These are phyloP conservation scores for Gymnarchus niloticus DNA, from an alignment of 2,113 vertebrate genomes.

Conservation along the genomic window DNA sequence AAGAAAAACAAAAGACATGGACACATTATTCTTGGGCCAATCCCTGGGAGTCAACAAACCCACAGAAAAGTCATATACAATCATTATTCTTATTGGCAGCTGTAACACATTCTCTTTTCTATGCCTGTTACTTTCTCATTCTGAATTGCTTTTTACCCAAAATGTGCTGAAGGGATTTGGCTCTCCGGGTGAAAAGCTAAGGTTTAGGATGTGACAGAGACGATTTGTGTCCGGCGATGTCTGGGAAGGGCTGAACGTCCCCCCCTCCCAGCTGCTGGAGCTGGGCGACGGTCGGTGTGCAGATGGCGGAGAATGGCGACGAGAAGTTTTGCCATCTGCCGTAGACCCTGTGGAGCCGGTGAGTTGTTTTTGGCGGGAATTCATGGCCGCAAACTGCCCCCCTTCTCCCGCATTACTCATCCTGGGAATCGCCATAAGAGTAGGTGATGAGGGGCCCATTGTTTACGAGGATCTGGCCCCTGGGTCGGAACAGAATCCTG, in stretches of 20 bases:
- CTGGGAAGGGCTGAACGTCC: background rate
- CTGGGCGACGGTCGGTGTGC: background rate
- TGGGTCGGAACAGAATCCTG: no score
- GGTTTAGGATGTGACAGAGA: background rate
- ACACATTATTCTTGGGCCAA: background rate
- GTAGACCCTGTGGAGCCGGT: background rate
- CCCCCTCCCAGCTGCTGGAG: background rate
- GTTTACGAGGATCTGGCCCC: no score
- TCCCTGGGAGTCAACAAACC: background rate
- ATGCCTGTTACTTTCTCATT: background rate
- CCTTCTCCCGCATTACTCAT: no score
- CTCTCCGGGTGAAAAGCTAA: background rate
- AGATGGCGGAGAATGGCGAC: background rate
- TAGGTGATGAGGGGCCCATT: background rate
- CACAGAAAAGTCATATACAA: background rate
- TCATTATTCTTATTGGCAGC: background rate
- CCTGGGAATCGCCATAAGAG: background rate
- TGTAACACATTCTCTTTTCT: background rate
- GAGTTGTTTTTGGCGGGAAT: background rate
- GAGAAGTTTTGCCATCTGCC: slow-evolving; percentile 5
- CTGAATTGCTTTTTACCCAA: background rate
- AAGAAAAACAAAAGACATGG: background rate
- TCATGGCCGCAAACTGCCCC: background rate
- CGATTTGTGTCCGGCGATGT: background rate
- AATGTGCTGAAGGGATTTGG: background rate